Evolutionary conservation across 2,113 vertebrate species (phyloP), one percentile per base, ranked within the genome.

Genomic region (Takifugu flavidus): DNA sequence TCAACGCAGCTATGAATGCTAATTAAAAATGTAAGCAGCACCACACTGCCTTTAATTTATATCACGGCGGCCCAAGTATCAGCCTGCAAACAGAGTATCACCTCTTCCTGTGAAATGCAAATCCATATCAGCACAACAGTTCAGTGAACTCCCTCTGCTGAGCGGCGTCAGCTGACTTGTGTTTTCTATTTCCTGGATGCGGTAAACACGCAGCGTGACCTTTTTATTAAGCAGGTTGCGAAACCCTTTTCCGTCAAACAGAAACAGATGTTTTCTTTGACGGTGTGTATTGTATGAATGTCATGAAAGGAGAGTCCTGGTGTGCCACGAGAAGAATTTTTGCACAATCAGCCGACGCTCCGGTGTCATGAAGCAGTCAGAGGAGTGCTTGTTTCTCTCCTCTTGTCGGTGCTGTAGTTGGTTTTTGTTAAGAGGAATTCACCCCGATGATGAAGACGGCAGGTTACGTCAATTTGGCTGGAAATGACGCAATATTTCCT

Each of bases 341-440:
- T 39, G 45, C 57, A 45, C 15, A 59, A 15, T 14, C 39, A 26
- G 29, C 26, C 39, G 20, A 26, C 13, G 3, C 46, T 52, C 42
- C 13, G 11, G 44, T 45, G 44, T 45, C 3, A 39, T 1, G 11
- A 39, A 13, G 13, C n/a, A 15, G 50, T 27, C 12, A 51, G 47
- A 66, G n/a, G 51, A 61, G 57, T 28, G 39, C 76, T 29, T 51
- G 46, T 66, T 56, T 69, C 51, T 34, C 8, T 25, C 46, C 27
- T 42, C 51, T 14, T 62, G 62, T 59, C 56, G 43, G 28, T 26
- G 39, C 29, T 28, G 52, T 34, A 13, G 64, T 26, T 49, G 46
- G 31, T 67, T 59, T 25, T 60, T 59, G 14, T 44, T 13, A 34
- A 53, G 50, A 50, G 47, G 59, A 67, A 44, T 28, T 47, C 27